Evolutionary conservation across 2,113 vertebrate species (phyloP).

Genomic region (Larimichthys crocea): DNA sequence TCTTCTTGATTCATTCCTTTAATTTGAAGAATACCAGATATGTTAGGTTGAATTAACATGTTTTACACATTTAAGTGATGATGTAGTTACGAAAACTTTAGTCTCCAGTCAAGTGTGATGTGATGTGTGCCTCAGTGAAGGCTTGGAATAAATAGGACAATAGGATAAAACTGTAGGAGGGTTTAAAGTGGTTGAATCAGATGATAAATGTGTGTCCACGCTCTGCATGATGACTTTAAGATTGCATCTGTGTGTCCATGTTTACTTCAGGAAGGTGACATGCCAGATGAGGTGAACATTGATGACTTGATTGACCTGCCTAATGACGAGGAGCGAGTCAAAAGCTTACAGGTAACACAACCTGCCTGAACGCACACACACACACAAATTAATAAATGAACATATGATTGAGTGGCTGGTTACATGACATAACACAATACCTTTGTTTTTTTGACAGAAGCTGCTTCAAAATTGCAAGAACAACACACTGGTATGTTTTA

Average conservation of each 20-base stretch:
- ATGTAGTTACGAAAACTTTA: neutral
- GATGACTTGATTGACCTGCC: constrained; percentile 88
- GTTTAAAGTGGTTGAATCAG: neutral
- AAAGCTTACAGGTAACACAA: constrained; percentile 83
- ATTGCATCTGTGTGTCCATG: neutral
- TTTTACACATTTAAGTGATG: neutral
- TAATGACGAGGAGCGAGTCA: constrained; percentile 82
- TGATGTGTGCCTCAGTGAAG: neutral
- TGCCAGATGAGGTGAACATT: constrained; percentile 92
- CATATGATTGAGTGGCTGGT: neutral
- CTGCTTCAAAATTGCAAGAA: constrained; percentile 83
- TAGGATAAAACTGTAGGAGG: neutral
- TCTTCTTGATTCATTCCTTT: too few relatives aligned
- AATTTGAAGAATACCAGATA: too few relatives aligned
- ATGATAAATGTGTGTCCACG: neutral
- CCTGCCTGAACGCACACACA: too few relatives aligned
- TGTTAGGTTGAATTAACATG: too few relatives aligned
- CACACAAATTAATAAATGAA: neutral
- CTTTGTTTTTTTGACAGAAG: constrained; percentile 73
- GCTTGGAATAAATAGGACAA: neutral
- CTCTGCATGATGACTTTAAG: neutral
- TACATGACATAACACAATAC: neutral
- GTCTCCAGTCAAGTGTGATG: neutral
- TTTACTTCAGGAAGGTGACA: constrained; percentile 82
- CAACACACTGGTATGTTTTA: constrained; percentile 85